Conservation (phyloP, 2,797 vertebrate genomes). For the Ambastaia sidthimunki region DNA sequence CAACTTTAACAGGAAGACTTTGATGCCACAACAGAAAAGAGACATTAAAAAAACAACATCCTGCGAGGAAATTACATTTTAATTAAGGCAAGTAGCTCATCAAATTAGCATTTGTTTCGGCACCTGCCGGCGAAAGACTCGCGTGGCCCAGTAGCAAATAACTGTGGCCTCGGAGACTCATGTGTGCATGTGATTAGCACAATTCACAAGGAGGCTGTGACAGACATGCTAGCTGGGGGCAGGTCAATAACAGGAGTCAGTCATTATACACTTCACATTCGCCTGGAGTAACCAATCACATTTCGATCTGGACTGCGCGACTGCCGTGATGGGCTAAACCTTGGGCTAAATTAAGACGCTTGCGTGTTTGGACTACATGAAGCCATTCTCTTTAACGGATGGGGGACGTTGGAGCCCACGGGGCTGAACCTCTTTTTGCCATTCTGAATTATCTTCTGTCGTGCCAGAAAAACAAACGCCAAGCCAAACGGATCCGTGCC, state of each 20-base stretch:
- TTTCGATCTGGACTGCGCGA: neutral
- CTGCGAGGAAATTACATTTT: slow-evolving; percentile 44
- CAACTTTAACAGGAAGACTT: neutral
- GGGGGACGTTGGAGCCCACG: neutral
- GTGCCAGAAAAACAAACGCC: slow-evolving; percentile 24
- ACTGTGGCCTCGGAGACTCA: neutral
- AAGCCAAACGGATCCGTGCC: slow-evolving; percentile 30
- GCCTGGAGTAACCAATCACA: neutral
- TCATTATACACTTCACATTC: neutral
- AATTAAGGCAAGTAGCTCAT: slow-evolving; percentile 50
- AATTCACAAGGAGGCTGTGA: slow-evolving; percentile 25
- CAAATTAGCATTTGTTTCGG: slow-evolving; percentile 45
- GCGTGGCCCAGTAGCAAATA: neutral
- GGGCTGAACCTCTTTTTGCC: slow-evolving; percentile 11
- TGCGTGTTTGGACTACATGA: neutral
- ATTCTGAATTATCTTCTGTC: slow-evolving; percentile 21
- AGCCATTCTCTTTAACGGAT: neutral
- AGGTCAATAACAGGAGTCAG: too few species aligned
- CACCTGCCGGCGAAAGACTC: slow-evolving; percentile 6
- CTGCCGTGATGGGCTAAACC: neutral
- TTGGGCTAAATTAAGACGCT: slow-evolving; percentile 17
- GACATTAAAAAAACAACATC: neutral
- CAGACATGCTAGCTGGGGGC: neutral
- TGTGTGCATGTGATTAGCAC: slow-evolving; percentile 20
- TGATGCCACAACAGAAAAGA: neutral